Percentiles rank a stretch among this genome's conserved stretches.
Conservation (phyloP, 2,113 vertebrate species). For the Antennarius striatus region DNA sequence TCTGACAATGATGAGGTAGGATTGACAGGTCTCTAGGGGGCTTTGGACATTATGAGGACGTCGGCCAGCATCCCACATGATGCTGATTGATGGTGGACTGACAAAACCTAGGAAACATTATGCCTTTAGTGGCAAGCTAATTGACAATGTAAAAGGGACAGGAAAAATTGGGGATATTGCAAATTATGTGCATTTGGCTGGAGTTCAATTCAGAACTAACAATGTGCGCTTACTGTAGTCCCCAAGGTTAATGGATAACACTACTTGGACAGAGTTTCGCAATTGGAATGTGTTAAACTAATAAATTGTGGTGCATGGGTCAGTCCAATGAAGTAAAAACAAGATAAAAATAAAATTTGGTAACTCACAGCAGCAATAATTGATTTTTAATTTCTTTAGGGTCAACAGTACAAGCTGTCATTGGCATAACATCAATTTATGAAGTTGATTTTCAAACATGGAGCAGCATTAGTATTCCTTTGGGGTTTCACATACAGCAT, state of each 20-base stretch:
- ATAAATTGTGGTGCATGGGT: background rate
- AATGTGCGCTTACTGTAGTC: background rate
- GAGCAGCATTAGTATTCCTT: slow-evolving; percentile 5
- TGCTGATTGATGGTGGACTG: slow-evolving; percentile 23
- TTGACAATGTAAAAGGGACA: background rate
- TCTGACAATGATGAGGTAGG: slow-evolving; percentile 21
- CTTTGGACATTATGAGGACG: slow-evolving; percentile 18
- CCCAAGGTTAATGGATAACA: background rate
- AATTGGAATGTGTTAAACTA: no score
- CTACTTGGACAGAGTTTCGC: background rate
- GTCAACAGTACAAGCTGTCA: background rate
- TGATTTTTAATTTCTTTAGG: background rate
- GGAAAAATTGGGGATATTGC: background rate
- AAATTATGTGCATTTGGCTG: slow-evolving; percentile 5
- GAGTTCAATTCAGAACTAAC: background rate
- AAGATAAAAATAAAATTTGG: background rate
- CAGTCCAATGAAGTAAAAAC: background rate
- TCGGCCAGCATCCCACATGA: slow-evolving; percentile 9
- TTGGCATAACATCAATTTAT: background rate
- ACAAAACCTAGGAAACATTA: slow-evolving; percentile 3
- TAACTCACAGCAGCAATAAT: background rate
- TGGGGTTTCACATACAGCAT: background rate
- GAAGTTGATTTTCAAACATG: background rate
- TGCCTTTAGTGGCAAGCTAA: slow-evolving; percentile 8
- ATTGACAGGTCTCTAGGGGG: slow-evolving; percentile 25